Conservation (phyloP, 2,888 invertebrate species). For the Cantharis rustica region DNA sequence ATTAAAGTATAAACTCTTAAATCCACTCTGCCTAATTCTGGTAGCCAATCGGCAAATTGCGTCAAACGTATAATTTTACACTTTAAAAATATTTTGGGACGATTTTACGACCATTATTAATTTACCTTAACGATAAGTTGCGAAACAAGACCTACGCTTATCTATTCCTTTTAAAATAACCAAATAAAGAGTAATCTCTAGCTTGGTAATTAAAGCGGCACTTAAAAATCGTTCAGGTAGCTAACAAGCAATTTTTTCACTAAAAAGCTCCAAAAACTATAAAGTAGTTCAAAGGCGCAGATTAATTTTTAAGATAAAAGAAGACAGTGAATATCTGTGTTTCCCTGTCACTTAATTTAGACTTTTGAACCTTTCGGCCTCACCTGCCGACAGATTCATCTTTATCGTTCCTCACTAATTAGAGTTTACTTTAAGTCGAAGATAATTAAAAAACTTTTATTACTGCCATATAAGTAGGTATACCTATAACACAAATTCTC, state of each 20-base stretch:
- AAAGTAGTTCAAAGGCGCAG: slow-evolving; percentile 3
- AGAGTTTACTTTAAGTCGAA: slow-evolving; percentile 5
- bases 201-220: background rate
- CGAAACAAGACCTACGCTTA: background rate
- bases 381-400: slow-evolving; percentile 11
- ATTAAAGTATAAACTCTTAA: background rate
- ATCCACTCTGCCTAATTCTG: background rate
- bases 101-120: background rate
- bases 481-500: slow-evolving; percentile 10
- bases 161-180: background rate
- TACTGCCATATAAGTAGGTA: background rate
- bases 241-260: background rate
- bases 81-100: background rate
- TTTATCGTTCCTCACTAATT: slow-evolving; percentile 8
- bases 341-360: slow-evolving; percentile 11
- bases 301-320: slow-evolving; percentile 9
- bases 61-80: background rate
- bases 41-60: background rate
- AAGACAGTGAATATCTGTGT: slow-evolving; percentile 13
- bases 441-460: slow-evolving; percentile 15
- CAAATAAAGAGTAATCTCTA: background rate
- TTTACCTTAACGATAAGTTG: background rate
- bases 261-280: background rate
- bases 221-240: slow-evolving; percentile 3
- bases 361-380: slow-evolving; percentile 3